A percentile compares a stretch with the other conserved stretches of the same genome.
phyloP scores from a whole-genome alignment of 2,797 vertebrate species.

The Anableps anableps region DNA sequence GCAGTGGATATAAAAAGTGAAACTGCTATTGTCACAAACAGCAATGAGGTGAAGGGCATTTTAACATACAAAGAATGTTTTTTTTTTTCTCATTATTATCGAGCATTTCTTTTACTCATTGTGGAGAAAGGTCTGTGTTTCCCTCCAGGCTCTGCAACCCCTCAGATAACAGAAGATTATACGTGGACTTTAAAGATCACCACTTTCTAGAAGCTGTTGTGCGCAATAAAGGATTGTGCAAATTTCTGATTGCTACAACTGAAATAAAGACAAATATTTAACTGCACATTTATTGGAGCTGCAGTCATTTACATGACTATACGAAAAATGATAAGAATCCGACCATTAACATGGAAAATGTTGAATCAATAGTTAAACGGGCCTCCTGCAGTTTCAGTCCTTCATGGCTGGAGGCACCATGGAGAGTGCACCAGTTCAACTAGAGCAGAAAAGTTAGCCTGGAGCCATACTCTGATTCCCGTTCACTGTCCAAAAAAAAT shows the following conservation, averaged over 20 bases:
- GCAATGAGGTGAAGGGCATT: not conserved
- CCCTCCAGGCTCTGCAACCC: not conserved
- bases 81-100: too few relatives aligned
- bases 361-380: too few relatives aligned
- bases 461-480: not conserved
- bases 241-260: not conserved
- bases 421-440: not conserved
- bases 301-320: not conserved
- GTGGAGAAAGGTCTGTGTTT: not conserved
- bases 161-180: not conserved
- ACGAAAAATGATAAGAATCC: not conserved
- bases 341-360: not conserved
- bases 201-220: not conserved
- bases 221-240: not conserved
- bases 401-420: too few relatives aligned
- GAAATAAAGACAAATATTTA: not conserved
- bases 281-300: not conserved
- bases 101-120: not conserved
- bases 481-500: not conserved
- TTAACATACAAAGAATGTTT: too few relatives aligned
- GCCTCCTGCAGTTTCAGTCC: too few relatives aligned
- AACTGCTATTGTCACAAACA: not conserved
- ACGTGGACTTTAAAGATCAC: not conserved
- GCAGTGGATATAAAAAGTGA: not conserved
- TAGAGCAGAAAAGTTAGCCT: not conserved